A percentile compares a stretch with the other conserved stretches of the same genome.
Evolutionary conservation across 2,888 invertebrate genomes (phyloP).

Genomic region (Ligdia adustata): DNA sequence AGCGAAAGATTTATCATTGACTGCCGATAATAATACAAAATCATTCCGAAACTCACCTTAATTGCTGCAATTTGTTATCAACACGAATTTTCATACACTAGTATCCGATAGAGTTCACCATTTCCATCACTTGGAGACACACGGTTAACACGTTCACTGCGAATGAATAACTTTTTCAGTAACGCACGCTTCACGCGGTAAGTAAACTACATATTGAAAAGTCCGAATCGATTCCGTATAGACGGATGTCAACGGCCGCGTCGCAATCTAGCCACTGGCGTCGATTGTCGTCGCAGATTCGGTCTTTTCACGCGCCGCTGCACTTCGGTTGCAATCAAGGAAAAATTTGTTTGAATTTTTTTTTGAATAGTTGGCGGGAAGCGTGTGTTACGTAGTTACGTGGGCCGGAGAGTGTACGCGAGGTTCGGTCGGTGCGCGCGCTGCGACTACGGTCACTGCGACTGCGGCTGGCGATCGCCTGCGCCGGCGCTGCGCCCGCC

Average conservation of each 20-base stretch:
- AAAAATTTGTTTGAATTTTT: constrained; percentile 51
- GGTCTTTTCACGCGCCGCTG: constrained; percentile 69
- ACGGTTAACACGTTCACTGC: constrained; percentile 70
- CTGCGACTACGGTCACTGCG: constrained; percentile 72
- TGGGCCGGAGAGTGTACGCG: constrained; percentile 68
- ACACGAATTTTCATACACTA: constrained; percentile 61
- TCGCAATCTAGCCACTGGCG: constrained; percentile 72
- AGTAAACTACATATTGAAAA: constrained; percentile 65
- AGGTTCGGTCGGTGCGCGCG: constrained; percentile 72
- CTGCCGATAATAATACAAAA: constrained; percentile 54
- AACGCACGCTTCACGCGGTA: constrained; percentile 70
- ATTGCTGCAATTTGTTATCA: constrained; percentile 53
- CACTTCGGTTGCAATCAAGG: constrained; percentile 65
- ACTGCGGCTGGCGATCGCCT: constrained; percentile 63
- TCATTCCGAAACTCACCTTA: constrained; percentile 66
- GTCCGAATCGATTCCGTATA: constrained; percentile 59
- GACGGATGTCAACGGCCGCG: constrained; percentile 73
- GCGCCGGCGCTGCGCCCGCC: constrained; percentile 44
- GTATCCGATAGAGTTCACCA: constrained; percentile 75
- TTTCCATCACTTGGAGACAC: constrained; percentile 71
- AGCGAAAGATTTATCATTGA: constrained; percentile 74
- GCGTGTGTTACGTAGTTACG: constrained; percentile 72
- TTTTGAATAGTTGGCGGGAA: constrained; percentile 75
- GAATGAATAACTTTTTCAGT: constrained; percentile 50
- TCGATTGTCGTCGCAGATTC: constrained; percentile 63